Conservation (phyloP, 2,113 vertebrate genomes). For the Brachyistius frenatus region DNA sequence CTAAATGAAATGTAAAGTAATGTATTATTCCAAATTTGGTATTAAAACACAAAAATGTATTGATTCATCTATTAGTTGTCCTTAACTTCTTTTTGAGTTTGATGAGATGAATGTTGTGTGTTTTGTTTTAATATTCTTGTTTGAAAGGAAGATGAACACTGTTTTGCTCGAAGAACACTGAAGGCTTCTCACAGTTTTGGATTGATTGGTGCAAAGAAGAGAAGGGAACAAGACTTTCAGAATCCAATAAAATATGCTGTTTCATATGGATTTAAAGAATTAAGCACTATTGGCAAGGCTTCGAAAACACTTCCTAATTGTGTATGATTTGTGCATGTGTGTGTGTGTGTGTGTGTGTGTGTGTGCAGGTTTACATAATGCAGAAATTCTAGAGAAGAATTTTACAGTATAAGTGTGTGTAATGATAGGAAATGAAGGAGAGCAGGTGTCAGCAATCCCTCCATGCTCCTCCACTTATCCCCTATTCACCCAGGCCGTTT, state of each 20-base stretch:
- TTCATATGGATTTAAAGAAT: not conserved
- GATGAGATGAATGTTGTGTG: no score
- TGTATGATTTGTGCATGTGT: not conserved
- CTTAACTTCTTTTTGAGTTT: no score
- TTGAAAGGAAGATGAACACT: no score
- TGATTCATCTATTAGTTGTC: no score
- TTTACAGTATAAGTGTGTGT: conserved; percentile 42
- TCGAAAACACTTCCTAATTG: not conserved
- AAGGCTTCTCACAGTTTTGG: no score
- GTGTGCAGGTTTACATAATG: conserved; percentile 38
- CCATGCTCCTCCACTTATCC: conserved; percentile 79
- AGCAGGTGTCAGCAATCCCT: conserved; percentile 84
- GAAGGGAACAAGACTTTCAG: no score
- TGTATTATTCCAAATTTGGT: no score
- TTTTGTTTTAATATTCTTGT: no score
- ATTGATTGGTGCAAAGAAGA: no score
- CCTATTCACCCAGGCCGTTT: conserved; percentile 79
- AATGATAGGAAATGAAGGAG: conserved; percentile 69
- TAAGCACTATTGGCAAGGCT: not conserved
- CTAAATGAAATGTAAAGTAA: no score
- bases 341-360: not conserved
- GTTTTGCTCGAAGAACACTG: no score
- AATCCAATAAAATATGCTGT: not conserved
- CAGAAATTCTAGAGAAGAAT: conserved; percentile 39
- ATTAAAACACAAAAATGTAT: no score